phyloP scores from a whole-genome alignment of 2,888 invertebrate species.

The Lagria hirta region DNA sequence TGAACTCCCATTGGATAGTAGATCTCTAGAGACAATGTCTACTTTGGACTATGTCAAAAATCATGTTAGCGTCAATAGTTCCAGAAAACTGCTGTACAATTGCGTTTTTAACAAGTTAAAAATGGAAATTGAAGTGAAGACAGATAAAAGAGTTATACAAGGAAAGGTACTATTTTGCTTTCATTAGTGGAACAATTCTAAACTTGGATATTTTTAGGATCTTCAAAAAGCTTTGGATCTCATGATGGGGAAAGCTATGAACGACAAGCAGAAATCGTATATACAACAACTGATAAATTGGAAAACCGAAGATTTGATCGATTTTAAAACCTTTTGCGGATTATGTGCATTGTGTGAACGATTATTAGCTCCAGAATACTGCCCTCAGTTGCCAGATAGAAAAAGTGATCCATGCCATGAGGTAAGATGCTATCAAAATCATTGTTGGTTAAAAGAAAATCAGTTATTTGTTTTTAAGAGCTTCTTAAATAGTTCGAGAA shows the following conservation, averaged over 20 bases:
- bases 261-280: conserved; percentile 54
- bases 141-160: conserved; percentile 50
- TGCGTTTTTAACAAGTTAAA: conserved; percentile 57
- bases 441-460: no score
- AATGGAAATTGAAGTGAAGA: conserved; percentile 35
- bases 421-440: no score
- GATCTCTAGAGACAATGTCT: conserved; percentile 60
- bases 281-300: conserved; percentile 60
- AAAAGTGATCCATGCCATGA: conserved; percentile 71
- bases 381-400: conserved; percentile 55
- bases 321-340: conserved; percentile 78
- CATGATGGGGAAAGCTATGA: conserved; percentile 67
- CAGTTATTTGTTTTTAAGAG: no score
- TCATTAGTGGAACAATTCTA: no score
- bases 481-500: no score
- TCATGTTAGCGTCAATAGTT: conserved; percentile 65
- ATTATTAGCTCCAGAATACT: conserved; percentile 59
- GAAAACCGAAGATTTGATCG: conserved; percentile 57
- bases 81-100: conserved; percentile 60
- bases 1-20: conserved; percentile 70
- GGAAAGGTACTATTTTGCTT: conserved; percentile 57
- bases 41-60: conserved; percentile 72
- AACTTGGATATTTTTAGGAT: conserved; percentile 49
- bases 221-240: conserved; percentile 60
- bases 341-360: conserved; percentile 77